A percentile compares a stretch with the other conserved stretches of the same genome.
Evolutionary conservation across 2,888 invertebrate species (phyloP).

Genomic region (Agrotis clavis): DNA sequence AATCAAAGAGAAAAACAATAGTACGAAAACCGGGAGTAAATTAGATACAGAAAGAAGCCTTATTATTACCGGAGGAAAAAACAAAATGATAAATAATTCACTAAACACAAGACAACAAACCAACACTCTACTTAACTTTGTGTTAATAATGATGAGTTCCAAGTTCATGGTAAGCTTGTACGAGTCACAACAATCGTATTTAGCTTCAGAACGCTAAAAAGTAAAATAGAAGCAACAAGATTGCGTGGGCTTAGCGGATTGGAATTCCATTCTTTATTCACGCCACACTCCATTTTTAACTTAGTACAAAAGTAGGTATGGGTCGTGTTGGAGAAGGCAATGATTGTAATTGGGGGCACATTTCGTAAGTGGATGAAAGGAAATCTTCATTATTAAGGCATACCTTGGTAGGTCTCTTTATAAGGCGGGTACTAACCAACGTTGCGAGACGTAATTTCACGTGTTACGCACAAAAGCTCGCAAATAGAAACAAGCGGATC

Average conservation of each 20-base stretch:
- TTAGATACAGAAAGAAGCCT: too few relatives aligned
- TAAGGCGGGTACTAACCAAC: background rate
- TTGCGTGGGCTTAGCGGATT: slow-evolving; percentile 78
- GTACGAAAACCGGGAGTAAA: too few relatives aligned
- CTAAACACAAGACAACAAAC: slow-evolving; percentile 4
- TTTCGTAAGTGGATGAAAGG: slow-evolving; percentile 17
- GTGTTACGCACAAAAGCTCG: too few relatives aligned
- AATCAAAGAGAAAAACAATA: background rate
- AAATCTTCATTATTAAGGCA: slow-evolving; percentile 32
- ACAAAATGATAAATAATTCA: background rate
- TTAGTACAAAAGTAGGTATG: slow-evolving; percentile 50
- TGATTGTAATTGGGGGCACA: slow-evolving; percentile 32
- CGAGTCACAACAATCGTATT: slow-evolving; percentile 56
- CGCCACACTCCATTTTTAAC: slow-evolving; percentile 65
- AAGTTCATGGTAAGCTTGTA: slow-evolving; percentile 51
- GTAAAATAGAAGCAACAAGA: slow-evolving; percentile 75
- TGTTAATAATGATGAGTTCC: slow-evolving; percentile 34
- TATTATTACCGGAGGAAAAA: too few relatives aligned
- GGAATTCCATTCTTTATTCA: slow-evolving; percentile 78
- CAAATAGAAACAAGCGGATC: too few relatives aligned
- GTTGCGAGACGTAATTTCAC: too few relatives aligned
- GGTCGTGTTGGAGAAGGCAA: slow-evolving; percentile 33
- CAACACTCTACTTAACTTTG: slow-evolving; percentile 1
- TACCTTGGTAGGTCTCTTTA: background rate
- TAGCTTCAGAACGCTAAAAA: slow-evolving; percentile 71